Evolutionary conservation across 2,888 invertebrate species (phyloP).

Genomic region (Sinotaia quadrata): DNA sequence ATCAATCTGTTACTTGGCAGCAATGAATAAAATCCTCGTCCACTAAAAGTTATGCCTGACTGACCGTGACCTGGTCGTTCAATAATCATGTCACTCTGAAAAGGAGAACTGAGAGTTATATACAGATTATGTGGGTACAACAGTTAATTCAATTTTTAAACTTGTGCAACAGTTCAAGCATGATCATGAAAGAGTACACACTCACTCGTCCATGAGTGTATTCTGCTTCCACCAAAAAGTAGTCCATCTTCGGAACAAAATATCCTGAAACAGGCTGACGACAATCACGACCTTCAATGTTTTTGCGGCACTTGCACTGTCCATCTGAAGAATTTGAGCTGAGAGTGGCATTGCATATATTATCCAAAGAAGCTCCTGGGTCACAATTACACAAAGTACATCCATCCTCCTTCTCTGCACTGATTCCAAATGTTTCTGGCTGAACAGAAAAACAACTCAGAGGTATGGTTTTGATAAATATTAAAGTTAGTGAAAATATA

Average conservation of each 20-base stretch:
- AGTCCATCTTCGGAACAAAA: constrained; percentile 51
- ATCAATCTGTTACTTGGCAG: constrained; percentile 25
- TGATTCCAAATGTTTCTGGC: constrained; percentile 42
- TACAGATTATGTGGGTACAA: too few species aligned
- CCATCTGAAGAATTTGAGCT: constrained; percentile 28
- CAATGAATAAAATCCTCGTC: constrained; percentile 48
- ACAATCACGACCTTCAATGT: constrained; percentile 46
- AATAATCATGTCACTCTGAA: constrained; percentile 36
- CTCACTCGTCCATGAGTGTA: constrained; percentile 5
- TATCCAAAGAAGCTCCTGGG: constrained; percentile 41
- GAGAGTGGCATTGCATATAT: constrained; percentile 37
- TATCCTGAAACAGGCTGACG: constrained; percentile 31
- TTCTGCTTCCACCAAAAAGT: constrained; percentile 48
- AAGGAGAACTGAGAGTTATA: too few species aligned
- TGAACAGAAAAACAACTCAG: constrained; percentile 16
- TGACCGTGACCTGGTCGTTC: constrained; percentile 47
- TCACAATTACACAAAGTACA: constrained; percentile 53
- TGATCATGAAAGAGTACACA: too few species aligned
- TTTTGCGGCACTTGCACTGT: constrained; percentile 43
- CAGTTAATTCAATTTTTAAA: too few species aligned
- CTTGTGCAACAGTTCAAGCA: too few species aligned
- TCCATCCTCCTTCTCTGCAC: constrained; percentile 42
- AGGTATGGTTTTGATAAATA: too few species aligned
- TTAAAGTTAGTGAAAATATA: too few species aligned
- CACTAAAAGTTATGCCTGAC: constrained; percentile 40